Percentiles rank a stretch among this genome's conserved stretches.
These are phyloP conservation scores for Pantherophis alleghaniensis DNA, from an alignment of 2,797 vertebrate species.

Conservation along the genomic window DNA sequence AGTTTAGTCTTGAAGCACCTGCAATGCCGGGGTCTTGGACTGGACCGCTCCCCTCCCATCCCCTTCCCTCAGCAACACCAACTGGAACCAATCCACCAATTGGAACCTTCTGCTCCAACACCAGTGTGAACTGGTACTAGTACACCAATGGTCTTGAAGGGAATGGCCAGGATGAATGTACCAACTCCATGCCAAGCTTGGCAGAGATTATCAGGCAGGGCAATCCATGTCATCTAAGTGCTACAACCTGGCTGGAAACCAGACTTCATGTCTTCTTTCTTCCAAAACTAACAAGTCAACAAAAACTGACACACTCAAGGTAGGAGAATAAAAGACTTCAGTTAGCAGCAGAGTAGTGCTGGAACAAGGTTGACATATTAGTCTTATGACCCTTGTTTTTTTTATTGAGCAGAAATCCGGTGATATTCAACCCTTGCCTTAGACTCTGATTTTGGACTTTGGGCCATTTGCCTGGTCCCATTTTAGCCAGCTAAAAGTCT, in stretches of 20 bases:
- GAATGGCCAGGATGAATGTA: background rate
- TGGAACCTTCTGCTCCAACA: background rate
- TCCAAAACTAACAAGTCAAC: background rate
- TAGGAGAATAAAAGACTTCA: background rate
- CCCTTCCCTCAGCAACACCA: background rate
- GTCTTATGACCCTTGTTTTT: background rate
- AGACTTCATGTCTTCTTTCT: background rate
- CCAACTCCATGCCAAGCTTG: background rate
- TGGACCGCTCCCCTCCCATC: background rate
- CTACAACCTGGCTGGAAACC: background rate
- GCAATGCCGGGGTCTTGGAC: background rate
- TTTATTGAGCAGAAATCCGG: background rate
- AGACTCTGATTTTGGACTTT: background rate
- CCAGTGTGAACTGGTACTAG: background rate
- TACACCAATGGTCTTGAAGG: background rate
- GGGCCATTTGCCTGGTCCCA: background rate
- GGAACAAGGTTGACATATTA: background rate
- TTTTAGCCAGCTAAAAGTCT: background rate
- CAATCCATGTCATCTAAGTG: background rate
- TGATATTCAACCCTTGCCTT: background rate
- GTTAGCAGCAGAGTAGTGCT: background rate
- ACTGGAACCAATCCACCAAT: background rate
- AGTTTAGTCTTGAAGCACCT: background rate
- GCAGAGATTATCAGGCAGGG: background rate
- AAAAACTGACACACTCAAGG: background rate